These are phyloP conservation scores for Synanthedon formicaeformis DNA, from an alignment of 2,888 invertebrate genomes.

Conservation along the genomic window DNA sequence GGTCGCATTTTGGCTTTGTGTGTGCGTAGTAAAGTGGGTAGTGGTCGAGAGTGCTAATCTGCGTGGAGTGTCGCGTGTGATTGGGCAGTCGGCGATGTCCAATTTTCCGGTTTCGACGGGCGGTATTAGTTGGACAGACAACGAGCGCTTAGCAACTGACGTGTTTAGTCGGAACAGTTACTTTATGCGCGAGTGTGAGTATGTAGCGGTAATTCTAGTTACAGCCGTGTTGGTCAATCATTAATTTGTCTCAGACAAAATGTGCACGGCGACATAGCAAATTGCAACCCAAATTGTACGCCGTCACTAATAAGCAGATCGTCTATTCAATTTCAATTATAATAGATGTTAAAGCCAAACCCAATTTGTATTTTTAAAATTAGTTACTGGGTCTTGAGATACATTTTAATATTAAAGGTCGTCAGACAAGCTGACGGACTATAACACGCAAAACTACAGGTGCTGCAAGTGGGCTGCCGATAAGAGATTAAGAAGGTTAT, in stretches of 20 bases:
- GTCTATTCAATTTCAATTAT: constrained; percentile 11
- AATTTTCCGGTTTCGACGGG: constrained; percentile 61
- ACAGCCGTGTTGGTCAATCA: background rate
- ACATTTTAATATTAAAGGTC: too few relatives aligned
- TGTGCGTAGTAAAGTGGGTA: constrained; percentile 35
- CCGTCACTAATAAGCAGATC: background rate
- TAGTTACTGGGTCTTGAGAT: too few relatives aligned
- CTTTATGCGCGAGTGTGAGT: background rate
- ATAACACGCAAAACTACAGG: too few relatives aligned
- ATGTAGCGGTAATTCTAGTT: background rate
- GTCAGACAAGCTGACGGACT: too few relatives aligned
- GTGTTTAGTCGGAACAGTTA: constrained; percentile 11
- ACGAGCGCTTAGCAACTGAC: constrained; percentile 40
- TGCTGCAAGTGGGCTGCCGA: too few relatives aligned
- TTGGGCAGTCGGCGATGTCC: constrained; percentile 63
- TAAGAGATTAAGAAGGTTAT: too few relatives aligned
- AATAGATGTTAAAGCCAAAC: constrained; percentile 8
- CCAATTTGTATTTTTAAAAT: too few relatives aligned
- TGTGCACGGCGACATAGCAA: background rate
- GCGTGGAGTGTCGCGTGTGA: constrained; percentile 66
- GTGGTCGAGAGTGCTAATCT: constrained; percentile 63
- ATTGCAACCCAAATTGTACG: background rate
- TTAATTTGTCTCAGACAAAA: too few relatives aligned
- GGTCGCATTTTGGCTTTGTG: constrained; percentile 17
- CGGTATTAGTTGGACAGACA: constrained; percentile 55